Conservation (phyloP, 1,140 invertebrate genomes). For the Chrysoperla carnea region DNA sequence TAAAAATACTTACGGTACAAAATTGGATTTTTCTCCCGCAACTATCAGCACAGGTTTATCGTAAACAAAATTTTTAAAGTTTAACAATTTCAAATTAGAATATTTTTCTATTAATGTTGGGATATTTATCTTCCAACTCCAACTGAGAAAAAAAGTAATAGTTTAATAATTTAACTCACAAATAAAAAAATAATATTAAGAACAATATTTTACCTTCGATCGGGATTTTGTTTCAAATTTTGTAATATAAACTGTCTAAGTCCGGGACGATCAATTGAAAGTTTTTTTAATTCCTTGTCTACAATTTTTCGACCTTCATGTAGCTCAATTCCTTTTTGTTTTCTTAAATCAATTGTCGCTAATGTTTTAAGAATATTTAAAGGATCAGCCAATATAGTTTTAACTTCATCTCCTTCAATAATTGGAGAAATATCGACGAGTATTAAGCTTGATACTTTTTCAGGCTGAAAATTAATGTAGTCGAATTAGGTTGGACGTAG, state of each 20-base stretch:
- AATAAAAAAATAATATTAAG: too few species aligned
- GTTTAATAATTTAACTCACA: background rate
- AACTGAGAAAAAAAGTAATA: conserved; percentile 7
- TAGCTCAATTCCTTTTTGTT: conserved; percentile 30
- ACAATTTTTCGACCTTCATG: conserved; percentile 40
- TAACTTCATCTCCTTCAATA: conserved; percentile 33
- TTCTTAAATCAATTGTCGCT: too few species aligned
- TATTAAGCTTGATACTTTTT: conserved; percentile 58
- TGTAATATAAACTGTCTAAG: conserved; percentile 28
- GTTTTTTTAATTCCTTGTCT: conserved; percentile 28
- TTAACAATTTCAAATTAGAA: background rate
- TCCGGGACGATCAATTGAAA: conserved; percentile 20
- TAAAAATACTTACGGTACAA: too few species aligned
- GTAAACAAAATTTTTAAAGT: too few species aligned
- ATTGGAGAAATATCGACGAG: conserved; percentile 74
- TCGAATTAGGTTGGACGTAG: background rate
- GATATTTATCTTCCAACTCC: conserved; percentile 23
- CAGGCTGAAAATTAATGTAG: conserved; percentile 40
- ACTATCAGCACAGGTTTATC: too few species aligned
- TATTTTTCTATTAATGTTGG: conserved; percentile 13
- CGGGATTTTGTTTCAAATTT: conserved; percentile 8
- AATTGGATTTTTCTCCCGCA: too few species aligned
- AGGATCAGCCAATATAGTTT: conserved; percentile 29
- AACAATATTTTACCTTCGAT: conserved; percentile 9
- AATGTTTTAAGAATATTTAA: too few species aligned